phyloP scores from a whole-genome alignment of 2,113 vertebrate genomes.

The Mormyrus lacerda region DNA sequence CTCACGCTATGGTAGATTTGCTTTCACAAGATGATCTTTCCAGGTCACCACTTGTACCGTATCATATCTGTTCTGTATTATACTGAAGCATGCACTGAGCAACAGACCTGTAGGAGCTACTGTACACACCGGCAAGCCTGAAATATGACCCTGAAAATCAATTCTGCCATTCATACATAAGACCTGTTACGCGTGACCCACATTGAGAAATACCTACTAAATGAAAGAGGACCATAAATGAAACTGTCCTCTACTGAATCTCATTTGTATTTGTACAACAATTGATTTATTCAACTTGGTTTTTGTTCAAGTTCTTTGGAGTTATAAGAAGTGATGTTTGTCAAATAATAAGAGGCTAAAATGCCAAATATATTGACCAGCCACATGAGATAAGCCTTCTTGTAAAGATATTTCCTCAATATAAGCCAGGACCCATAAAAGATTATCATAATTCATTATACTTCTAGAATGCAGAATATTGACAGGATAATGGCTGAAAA shows the following conservation, averaged over 20 bases:
- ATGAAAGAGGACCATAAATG: not conserved
- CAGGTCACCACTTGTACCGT: not conserved
- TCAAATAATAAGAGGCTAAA: not conserved
- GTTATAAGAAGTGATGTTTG: not conserved
- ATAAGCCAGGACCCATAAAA: not conserved
- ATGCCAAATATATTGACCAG: not conserved
- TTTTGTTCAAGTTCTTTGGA: not conserved
- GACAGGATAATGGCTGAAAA: not conserved
- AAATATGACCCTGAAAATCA: not conserved
- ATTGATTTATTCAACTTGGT: not conserved
- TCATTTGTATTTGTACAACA: not conserved
- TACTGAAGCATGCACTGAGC: not conserved
- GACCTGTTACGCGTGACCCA: not conserved
- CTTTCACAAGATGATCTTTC: not conserved
- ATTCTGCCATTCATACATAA: not conserved
- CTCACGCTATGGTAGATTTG: not conserved
- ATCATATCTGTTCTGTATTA: not conserved
- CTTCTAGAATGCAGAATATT: not conserved
- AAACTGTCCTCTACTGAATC: not conserved
- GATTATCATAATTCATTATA: constrained; percentile 4
- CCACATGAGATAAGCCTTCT: not conserved
- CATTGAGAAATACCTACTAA: not conserved
- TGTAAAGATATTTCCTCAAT: not conserved
- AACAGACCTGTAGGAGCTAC: not conserved
- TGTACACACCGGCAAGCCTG: not conserved